phyloP scores from a whole-genome alignment of 2,113 vertebrate species.

The Onychostoma macrolepis region DNA sequence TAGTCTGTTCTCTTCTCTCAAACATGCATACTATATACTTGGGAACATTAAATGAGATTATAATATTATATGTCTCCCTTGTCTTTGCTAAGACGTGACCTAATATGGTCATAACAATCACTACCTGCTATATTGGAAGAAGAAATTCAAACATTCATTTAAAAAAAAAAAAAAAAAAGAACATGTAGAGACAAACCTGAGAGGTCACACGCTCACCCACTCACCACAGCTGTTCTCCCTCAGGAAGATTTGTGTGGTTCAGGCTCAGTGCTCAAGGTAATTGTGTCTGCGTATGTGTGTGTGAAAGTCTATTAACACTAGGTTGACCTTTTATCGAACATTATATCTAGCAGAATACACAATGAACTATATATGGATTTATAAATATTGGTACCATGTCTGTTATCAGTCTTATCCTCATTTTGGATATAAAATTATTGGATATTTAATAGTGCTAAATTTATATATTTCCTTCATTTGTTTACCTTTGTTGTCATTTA shows the following conservation, averaged over 20 bases:
- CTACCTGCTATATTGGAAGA: conserved; percentile 69
- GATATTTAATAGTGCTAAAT: background rate
- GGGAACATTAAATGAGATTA: background rate
- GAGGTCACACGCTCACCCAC: conserved; percentile 53
- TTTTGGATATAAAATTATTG: background rate
- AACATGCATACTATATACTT: background rate
- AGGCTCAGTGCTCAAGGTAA: conserved; percentile 38
- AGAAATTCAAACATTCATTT: conserved; percentile 64
- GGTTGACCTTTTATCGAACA: conserved; percentile 10
- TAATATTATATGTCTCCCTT: conserved; percentile 36
- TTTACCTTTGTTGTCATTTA: background rate
- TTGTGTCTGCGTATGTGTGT: conserved; percentile 26
- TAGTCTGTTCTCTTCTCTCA: background rate
- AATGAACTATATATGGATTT: background rate
- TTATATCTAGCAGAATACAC: background rate
- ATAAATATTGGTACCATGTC: background rate
- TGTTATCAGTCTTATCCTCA: background rate
- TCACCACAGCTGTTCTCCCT: conserved; percentile 41
- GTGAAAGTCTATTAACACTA: conserved; percentile 21
- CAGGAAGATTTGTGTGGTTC: conserved; percentile 43
- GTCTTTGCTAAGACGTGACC: conserved; percentile 62
- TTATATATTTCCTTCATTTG: background rate
- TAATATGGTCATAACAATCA: conserved; percentile 74
- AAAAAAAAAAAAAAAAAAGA: conserved; percentile 1
- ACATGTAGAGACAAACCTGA: conserved; percentile 62